Evolutionary conservation across 2,888 invertebrate species (phyloP).

Genomic region (Yponomeuta plumbellus): DNA sequence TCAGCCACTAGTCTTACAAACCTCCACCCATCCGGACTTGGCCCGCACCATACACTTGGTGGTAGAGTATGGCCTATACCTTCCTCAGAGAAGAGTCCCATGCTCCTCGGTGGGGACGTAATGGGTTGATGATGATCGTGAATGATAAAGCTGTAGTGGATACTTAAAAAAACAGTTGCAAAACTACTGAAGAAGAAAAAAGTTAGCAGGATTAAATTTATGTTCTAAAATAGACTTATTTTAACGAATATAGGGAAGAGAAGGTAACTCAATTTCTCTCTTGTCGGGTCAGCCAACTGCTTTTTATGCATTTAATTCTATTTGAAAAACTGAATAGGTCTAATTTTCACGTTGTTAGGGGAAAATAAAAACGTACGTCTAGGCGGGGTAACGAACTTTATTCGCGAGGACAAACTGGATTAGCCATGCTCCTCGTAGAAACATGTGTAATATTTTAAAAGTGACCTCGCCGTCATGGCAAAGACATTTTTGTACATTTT

Average conservation of each 20-base stretch:
- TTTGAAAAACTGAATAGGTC: constrained; percentile 14
- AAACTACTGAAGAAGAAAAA: neutral
- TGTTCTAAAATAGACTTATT: neutral
- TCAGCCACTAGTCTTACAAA: too few relatives aligned
- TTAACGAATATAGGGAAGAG: neutral
- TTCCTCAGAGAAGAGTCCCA: too few relatives aligned
- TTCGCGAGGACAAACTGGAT: constrained; percentile 41
- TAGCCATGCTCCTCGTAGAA: constrained; percentile 19
- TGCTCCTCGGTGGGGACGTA: too few relatives aligned
- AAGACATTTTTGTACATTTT: too few relatives aligned
- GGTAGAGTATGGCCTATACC: too few relatives aligned
- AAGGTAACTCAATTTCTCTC: constrained; percentile 10
- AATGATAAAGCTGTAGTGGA: too few relatives aligned
- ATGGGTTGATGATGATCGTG: too few relatives aligned
- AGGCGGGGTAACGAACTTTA: constrained; percentile 27
- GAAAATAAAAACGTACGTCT: neutral
- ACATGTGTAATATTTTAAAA: neutral
- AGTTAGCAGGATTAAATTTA: neutral
- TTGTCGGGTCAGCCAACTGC: neutral
- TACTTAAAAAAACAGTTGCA: too few relatives aligned
- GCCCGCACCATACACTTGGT: too few relatives aligned
- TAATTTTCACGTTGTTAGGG: constrained; percentile 13
- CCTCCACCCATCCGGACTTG: too few relatives aligned
- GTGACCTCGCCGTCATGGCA: neutral
- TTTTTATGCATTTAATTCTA: constrained; percentile 12